phyloP scores from a whole-genome alignment of 2,797 vertebrate species.

The Eptatretus atami region DNA sequence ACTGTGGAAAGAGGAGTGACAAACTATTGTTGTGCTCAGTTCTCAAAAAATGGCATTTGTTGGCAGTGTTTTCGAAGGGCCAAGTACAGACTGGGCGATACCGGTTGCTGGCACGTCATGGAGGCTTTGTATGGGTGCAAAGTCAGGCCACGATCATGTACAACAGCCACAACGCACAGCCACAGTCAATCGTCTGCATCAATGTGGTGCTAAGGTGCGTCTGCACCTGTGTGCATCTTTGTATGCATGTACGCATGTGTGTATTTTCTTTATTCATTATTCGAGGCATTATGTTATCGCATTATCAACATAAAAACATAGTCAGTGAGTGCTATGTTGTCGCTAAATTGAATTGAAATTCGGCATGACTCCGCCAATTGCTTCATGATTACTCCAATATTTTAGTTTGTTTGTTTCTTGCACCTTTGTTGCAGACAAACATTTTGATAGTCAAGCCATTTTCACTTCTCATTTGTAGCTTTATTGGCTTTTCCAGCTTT shows the following conservation, averaged over 20 bases:
- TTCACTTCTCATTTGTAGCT: too few relatives aligned
- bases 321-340: not conserved
- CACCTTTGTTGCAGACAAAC: too few relatives aligned
- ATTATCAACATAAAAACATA: too few relatives aligned
- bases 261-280: too few relatives aligned
- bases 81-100: conserved; percentile 66
- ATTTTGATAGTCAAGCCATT: too few relatives aligned
- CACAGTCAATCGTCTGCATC: conserved; percentile 76
- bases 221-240: not conserved
- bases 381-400: too few relatives aligned
- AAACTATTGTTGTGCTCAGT: too few relatives aligned
- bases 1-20: conserved; percentile 6
- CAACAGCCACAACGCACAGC: conserved; percentile 73
- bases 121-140: conserved; percentile 81
- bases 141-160: conserved; percentile 85
- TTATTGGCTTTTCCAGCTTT: too few relatives aligned
- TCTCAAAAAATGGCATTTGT: conserved; percentile 6
- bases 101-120: conserved; percentile 68
- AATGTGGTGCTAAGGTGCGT: conserved; percentile 78
- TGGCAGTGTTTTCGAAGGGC: conserved; percentile 63
- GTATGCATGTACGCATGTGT: not conserved
- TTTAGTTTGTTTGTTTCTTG: too few relatives aligned
- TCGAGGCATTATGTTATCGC: too few relatives aligned
- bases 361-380: not conserved
- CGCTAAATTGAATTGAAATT: not conserved